Evolutionary conservation across 2,888 invertebrate genomes (phyloP), one percentile per base, ranked within the genome.

Genomic region (Eristalis intricaria): DNA sequence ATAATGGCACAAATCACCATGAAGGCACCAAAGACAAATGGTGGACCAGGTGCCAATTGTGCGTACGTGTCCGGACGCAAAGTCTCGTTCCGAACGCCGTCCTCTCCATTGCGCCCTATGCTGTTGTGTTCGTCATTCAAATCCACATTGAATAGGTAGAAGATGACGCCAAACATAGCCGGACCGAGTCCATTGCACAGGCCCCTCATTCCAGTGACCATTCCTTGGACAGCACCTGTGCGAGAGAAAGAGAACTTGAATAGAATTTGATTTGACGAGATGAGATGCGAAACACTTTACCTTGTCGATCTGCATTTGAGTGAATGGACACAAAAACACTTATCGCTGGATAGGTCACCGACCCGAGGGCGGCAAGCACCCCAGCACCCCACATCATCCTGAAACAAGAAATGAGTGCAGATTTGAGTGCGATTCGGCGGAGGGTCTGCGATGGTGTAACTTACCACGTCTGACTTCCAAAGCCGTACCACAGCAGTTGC

Each of bases 381-480:
- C 99, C 99, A 11, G 99, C 99, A 56, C 97, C 97, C 99, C 99
- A 99, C 98, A 99, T 99, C 97, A 99, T 98, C 96, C 97, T 96
- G 89, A 89, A 32, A n/a, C n/a, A n/a, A n/a, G n/a, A 60, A 71
- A 26, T 32, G 40, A 7, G 32, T 4, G 1, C 19, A 56, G 15
- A 68, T 40, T 50, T 19, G 8, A 19, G 10, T 50, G 19, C 19
- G 19, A 50, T 0, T 19, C 8, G 8, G 7, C 2, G 2, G 50
- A 19, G 50, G 7, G 19, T 7, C 19, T 43, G 2, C 7, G 43
- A n/a, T 1, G 50, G 19, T 0, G 50, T 4, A 5, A 93, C 91
- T 94, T 93, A 96, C 99, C 99, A 99, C 89, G 96, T 97, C 91
- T 98, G 97, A 90, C 98, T 98, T 78, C 99, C 98, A 91, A 99